Conservation (phyloP, 2,113 vertebrate species). For the Microcebus jonahi region DNA sequence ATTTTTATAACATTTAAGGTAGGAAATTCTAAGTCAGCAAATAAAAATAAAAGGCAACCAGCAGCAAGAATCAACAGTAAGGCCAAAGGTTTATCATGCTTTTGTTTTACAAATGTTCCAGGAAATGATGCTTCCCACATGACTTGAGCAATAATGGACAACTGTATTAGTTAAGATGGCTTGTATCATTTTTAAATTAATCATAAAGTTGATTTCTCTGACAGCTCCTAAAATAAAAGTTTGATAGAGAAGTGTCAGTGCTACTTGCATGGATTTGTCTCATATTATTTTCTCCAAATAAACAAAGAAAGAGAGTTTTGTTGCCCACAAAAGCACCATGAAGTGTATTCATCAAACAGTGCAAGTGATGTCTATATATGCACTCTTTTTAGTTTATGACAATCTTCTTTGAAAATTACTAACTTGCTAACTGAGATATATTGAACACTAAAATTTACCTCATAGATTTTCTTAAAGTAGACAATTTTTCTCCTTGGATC, state of each 20-base stretch:
- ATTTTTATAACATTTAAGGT: background rate
- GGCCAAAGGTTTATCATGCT: background rate
- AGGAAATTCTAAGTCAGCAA: background rate
- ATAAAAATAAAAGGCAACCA: background rate
- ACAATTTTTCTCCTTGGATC: background rate
- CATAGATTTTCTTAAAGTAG: background rate
- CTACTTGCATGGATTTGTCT: background rate
- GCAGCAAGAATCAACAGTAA: background rate
- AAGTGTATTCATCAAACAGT: background rate
- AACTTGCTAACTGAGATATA: background rate
- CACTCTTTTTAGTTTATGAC: background rate
- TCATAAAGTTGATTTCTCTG: background rate
- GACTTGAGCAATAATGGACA: background rate
- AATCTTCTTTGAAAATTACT: background rate
- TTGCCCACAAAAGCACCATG: background rate
- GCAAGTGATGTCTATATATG: background rate
- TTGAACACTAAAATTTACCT: background rate
- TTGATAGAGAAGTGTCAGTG: background rate
- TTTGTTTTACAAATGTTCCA: background rate
- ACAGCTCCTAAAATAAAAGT: background rate
- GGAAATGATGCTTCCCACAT: background rate
- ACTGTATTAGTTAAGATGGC: background rate
- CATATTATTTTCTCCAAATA: background rate
- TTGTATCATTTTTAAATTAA: background rate
- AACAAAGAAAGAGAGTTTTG: background rate